Evolutionary conservation across 1,140 invertebrate species (phyloP), one percentile per base, ranked within the genome.

Genomic region (Drosophila kurseongensis): DNA sequence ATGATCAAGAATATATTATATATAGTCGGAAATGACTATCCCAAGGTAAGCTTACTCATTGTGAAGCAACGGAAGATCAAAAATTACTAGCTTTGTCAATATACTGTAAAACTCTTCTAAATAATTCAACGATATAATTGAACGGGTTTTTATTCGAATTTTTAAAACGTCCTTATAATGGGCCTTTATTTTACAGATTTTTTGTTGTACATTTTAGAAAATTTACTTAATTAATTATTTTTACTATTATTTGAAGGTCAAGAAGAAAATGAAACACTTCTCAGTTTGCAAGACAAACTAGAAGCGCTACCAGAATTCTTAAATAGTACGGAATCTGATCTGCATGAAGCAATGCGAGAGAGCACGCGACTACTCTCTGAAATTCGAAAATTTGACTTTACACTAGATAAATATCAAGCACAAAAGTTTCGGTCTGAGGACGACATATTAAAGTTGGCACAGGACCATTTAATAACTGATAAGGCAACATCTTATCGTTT

Each of bases 391-490:
- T 50, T 91, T 10, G 74, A 85, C 32, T 65, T 55, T 57, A 94
- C 94, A 45, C 79, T 94, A 5, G 94, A 95, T 29, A 94, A 93
- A 63, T 82, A 93, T n/a, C 54, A 88, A 1, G 93, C 92, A 52
- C 90, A 93, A 41, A 96, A 96, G 81, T 76, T 92, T 10, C 85
- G 92, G 40, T 75, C 95, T 41, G 96, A 96, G 83, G 94, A 95
- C 59, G 79, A 93, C n/a, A 94, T 96, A 44, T 80, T 96, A 10
- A 85, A 92, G 42, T 93, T 94, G 54, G 92, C 96, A 0, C 95
- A 96, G 78, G 95, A 96, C 13, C 95, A 95, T 77, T 76, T 95
- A n/a, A 92, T 94, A 5, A 94, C 95, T 35, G 94, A 96, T 72
- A 96, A 96, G 86, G 94, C 94, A 0, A 93, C 93, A 9, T 92